Conservation (phyloP, 2,797 vertebrate genomes). For the Channa striata region DNA sequence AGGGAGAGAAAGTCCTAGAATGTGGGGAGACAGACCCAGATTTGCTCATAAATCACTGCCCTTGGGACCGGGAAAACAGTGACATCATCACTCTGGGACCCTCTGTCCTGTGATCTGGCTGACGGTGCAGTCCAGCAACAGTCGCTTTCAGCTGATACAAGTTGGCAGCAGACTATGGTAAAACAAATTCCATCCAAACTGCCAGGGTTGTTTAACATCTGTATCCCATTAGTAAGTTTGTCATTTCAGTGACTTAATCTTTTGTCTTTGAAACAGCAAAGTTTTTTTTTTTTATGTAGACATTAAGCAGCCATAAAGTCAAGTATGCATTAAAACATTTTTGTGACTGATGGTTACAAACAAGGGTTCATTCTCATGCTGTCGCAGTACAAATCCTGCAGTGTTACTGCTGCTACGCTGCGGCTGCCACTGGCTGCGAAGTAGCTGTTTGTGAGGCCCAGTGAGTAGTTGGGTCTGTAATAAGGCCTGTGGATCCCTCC, state of each 20-base stretch:
- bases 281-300: slow-evolving; percentile 22
- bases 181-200: slow-evolving; percentile 60
- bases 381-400: slow-evolving; percentile 59
- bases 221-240: slow-evolving; percentile 30
- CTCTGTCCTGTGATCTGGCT: slow-evolving; percentile 71
- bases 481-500: slow-evolving; percentile 78
- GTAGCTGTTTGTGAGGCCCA: slow-evolving; percentile 81
- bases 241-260: slow-evolving; percentile 53
- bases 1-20: slow-evolving; percentile 77
- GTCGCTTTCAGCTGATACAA: slow-evolving; percentile 72
- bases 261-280: slow-evolving; percentile 28
- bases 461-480: slow-evolving; percentile 80
- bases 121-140: slow-evolving; percentile 68
- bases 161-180: slow-evolving; percentile 69
- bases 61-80: slow-evolving; percentile 74
- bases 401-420: slow-evolving; percentile 58
- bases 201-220: slow-evolving; percentile 58
- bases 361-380: slow-evolving; percentile 27
- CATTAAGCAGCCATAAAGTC: slow-evolving; percentile 17
- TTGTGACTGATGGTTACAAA: slow-evolving; percentile 36
- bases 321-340: slow-evolving; percentile 26
- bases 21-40: slow-evolving; percentile 81
- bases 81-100: slow-evolving; percentile 83
- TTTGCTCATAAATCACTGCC: slow-evolving; percentile 85
- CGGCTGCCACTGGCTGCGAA: slow-evolving; percentile 75